phyloP scores from a whole-genome alignment of 2,888 invertebrate species.

The Caenorhabditis japonica region DNA sequence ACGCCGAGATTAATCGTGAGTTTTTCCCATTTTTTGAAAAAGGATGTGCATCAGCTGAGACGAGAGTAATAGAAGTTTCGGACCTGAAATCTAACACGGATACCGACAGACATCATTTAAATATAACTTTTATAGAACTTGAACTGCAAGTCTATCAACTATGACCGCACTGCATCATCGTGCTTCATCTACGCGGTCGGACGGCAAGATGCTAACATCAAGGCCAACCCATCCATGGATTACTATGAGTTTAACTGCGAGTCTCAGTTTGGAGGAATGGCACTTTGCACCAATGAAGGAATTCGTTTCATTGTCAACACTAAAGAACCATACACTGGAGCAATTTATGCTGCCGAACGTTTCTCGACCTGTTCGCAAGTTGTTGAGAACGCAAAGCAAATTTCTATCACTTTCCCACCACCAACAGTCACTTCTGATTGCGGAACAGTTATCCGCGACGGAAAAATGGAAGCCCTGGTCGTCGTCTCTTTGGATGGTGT shows the following conservation, averaged over 20 bases:
- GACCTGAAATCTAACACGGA: not conserved
- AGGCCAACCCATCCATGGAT: slow-evolving; percentile 76
- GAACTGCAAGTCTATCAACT: slow-evolving; percentile 77
- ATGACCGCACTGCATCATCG: slow-evolving; percentile 75
- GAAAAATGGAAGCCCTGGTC: slow-evolving; percentile 77
- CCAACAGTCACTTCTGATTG: slow-evolving; percentile 77
- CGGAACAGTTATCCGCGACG: slow-evolving; percentile 76
- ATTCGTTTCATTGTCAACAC: slow-evolving; percentile 78
- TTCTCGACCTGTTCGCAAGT: slow-evolving; percentile 77
- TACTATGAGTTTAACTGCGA: slow-evolving; percentile 78
- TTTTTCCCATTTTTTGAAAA: no score
- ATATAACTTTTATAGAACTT: slow-evolving; percentile 74
- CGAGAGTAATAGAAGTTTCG: no score
- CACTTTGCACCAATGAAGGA: slow-evolving; percentile 77
- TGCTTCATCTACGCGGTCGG: slow-evolving; percentile 77
- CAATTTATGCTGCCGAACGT: slow-evolving; percentile 77
- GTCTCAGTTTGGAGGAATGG: slow-evolving; percentile 78
- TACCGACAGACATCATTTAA: no score
- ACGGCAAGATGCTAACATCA: slow-evolving; percentile 72
- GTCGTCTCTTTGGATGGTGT: slow-evolving; percentile 77
- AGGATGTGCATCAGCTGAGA: no score
- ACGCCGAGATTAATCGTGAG: no score
- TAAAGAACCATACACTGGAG: slow-evolving; percentile 78
- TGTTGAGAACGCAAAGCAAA: slow-evolving; percentile 77
- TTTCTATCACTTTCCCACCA: slow-evolving; percentile 77